These are phyloP conservation scores for Mobula birostris DNA, from an alignment of 2,113 vertebrate species.

Conservation along the genomic window DNA sequence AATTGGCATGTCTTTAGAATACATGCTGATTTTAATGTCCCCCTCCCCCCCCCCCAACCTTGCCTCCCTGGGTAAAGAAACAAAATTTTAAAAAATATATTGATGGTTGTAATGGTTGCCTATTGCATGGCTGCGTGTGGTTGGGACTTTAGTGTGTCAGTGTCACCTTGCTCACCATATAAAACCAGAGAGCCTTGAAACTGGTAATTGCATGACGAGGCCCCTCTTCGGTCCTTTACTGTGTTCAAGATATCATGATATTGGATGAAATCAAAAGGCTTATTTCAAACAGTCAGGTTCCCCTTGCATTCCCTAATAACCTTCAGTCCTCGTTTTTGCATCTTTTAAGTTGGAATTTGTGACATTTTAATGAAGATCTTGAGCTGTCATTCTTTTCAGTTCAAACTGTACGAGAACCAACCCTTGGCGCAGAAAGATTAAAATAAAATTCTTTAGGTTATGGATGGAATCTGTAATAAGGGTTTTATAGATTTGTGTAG, in stretches of 20 bases:
- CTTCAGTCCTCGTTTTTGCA: background rate
- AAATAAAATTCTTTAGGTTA: background rate
- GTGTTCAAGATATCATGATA: background rate
- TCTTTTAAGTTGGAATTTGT: background rate
- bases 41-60: background rate
- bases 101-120: conserved; percentile 36
- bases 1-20: conserved; percentile 30
- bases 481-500: conserved; percentile 10
- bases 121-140: conserved; percentile 26
- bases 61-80: background rate
- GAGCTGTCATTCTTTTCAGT: background rate
- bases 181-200: background rate
- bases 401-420: background rate
- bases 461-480: background rate
- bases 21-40: conserved; percentile 33
- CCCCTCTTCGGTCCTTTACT: background rate
- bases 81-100: conserved; percentile 13
- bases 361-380: too few species aligned
- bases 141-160: background rate
- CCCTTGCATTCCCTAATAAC: conserved; percentile 5
- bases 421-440: background rate
- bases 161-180: conserved; percentile 32
- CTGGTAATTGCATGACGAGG: background rate
- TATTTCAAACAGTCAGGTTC: background rate
- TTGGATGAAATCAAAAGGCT: background rate